Evolutionary conservation across 2,797 vertebrate species (phyloP).

Genomic region (Cyclopterus lumpus): DNA sequence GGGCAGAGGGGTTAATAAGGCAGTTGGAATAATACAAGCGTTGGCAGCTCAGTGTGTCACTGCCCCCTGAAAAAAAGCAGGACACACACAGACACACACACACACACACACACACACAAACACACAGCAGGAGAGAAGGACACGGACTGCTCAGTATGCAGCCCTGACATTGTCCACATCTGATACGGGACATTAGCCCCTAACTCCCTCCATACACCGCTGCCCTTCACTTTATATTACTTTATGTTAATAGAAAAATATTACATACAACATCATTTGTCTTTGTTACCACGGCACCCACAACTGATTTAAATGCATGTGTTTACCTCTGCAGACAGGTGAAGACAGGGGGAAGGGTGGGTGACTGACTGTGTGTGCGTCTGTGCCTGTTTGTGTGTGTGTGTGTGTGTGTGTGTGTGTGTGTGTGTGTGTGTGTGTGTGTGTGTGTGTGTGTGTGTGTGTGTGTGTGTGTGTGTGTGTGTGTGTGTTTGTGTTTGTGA

Average conservation of each 20-base stretch:
- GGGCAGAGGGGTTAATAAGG: constrained; percentile 93
- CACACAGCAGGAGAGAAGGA: constrained; percentile 93
- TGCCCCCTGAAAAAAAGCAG: constrained; percentile 75
- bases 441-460: constrained; percentile 29
- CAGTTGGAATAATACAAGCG: constrained; percentile 92
- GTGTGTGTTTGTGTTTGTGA: constrained; percentile 37
- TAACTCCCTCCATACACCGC: constrained; percentile 99
- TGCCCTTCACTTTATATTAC: constrained; percentile 99
- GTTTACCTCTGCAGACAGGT: constrained; percentile 92
- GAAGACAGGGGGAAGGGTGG: constrained; percentile 85
- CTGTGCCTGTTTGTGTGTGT: constrained; percentile 29
- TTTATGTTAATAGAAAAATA: constrained; percentile 99
- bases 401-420: constrained; percentile 37
- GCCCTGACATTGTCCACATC: constrained; percentile 99
- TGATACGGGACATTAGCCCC: constrained; percentile 99
- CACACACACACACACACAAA: constrained; percentile 58
- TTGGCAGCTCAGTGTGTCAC: constrained; percentile 93
- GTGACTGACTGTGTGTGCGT: constrained; percentile 61
- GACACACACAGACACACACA: constrained; percentile 19
- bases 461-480: constrained; percentile 37
- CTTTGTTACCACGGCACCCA: constrained; percentile 95
- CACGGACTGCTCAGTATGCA: constrained; percentile 99
- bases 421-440: constrained; percentile 34
- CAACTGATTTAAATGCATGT: constrained; percentile 99
- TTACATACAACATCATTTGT: constrained; percentile 99